Evolutionary conservation across 1,140 invertebrate genomes (phyloP).

Genomic region (Trichomalopsis sarcophagae): DNA sequence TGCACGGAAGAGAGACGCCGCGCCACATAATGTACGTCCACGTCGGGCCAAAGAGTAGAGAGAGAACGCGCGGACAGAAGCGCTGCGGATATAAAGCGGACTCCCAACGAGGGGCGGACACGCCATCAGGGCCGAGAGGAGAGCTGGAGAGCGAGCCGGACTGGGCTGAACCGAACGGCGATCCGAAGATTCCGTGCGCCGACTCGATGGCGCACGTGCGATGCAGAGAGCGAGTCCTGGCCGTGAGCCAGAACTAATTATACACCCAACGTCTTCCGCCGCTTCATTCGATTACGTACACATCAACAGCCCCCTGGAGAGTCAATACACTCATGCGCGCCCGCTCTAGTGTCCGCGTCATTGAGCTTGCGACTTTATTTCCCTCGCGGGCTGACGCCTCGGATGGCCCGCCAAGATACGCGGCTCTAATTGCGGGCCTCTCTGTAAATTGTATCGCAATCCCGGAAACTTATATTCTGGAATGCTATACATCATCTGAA

Average conservation of each 20-base stretch:
- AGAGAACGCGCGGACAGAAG: background rate
- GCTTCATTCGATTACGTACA: slow-evolving; percentile 1
- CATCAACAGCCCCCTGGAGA: background rate
- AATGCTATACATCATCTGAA: too few relatives aligned
- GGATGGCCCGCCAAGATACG: too few relatives aligned
- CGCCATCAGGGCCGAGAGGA: background rate
- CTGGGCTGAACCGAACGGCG: too few relatives aligned
- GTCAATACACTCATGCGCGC: background rate
- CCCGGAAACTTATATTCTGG: too few relatives aligned
- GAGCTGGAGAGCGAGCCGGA: background rate
- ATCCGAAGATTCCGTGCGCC: background rate
- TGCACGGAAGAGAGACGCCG: background rate
- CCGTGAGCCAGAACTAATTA: background rate
- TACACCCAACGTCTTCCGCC: background rate
- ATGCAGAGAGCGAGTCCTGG: background rate
- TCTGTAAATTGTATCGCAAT: too few relatives aligned
- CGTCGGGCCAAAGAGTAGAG: background rate
- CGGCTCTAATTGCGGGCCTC: too few relatives aligned
- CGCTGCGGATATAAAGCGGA: background rate
- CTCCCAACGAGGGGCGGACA: background rate
- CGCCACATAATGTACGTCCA: background rate
- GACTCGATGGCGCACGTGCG: background rate
- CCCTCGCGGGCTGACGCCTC: too few relatives aligned
- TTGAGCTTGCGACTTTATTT: too few relatives aligned
- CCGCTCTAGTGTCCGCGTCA: too few relatives aligned